A percentile compares a stretch with the other conserved stretches of the same genome.
Evolutionary conservation across 2,113 vertebrate species (phyloP).

Genomic region (Ursus arctos): DNA sequence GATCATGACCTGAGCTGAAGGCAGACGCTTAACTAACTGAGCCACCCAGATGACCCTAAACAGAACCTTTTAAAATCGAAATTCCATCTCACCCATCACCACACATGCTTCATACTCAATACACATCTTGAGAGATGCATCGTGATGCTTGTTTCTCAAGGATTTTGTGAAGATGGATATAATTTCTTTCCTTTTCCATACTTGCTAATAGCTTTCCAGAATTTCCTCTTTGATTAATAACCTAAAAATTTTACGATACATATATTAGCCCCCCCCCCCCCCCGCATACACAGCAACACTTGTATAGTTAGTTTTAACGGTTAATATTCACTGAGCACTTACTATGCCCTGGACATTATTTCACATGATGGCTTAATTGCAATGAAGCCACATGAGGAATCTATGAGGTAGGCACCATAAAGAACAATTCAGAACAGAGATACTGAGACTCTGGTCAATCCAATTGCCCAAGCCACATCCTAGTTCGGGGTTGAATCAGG

Average conservation of each 20-base stretch:
- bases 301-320: not conserved
- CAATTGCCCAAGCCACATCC: not conserved
- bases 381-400: not conserved
- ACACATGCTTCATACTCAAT: not conserved
- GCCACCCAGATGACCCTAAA: not conserved
- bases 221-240: constrained; percentile 22
- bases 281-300: not conserved
- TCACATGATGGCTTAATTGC: not conserved
- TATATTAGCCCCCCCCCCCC: not conserved
- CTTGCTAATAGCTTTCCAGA: not conserved
- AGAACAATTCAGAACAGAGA: not conserved
- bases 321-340: constrained; percentile 22
- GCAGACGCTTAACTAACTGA: not conserved
- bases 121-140: not conserved
- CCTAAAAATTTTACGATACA: not conserved
- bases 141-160: not conserved
- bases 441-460: not conserved
- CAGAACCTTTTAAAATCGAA: not conserved
- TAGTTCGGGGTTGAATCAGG: not conserved
- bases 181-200: constrained; percentile 37
- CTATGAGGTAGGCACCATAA: not conserved
- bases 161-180: not conserved
- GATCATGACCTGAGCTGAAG: not conserved
- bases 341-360: not conserved
- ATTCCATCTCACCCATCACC: not conserved